Evolutionary conservation across 2,888 invertebrate species (phyloP), one percentile per base, ranked within the genome.

Genomic region (Lithosia quadra): DNA sequence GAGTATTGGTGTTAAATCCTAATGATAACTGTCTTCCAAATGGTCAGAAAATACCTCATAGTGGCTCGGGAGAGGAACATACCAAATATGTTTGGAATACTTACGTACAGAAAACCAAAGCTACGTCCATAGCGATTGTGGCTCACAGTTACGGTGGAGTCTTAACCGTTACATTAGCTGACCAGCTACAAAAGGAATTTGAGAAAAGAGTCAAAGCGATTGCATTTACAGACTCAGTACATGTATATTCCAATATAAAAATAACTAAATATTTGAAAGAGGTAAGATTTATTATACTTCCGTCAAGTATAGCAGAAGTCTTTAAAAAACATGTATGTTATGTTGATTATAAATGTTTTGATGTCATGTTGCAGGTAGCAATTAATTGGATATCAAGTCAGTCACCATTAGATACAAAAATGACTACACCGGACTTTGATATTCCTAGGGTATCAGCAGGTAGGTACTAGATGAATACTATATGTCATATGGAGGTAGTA

Each of bases 71-170:
- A 0, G 95, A 96, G 69, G 94, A 95, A 36, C 98, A 98, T 89
- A 95, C 96, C 0, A 83, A 86, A 1, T 96, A 96, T 82, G 96
- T 97, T 0, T 98, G 97, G 97, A 91, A 96, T 49, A 94, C 96
- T 28, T 96, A 97, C 78, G 92, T 98, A 5, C 84, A 91, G 63
- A 90, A 91, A 28, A 89, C 96, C 0, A 93, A 95, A 69, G 97
- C 97, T 0, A 91, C 95, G 55, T 92, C 95, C 63, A 96, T 98
- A 74, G 96, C 96, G 0, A 96, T 98, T 66, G 96, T 98, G 13
- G 98, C 97, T 0, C 98, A 98, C 83, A 98, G 98, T 84, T 97
- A 96, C 81, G 98, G 98, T 2, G 98, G 98, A 21, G 95, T 96
- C 15, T 95, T 97, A 13, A 95, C 96, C 0, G 91, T 96, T 5